Evolutionary conservation across 2,113 vertebrate species (phyloP), one percentile per base, ranked within the genome.

Genomic region (Oncorhynchus gorbuscha): DNA sequence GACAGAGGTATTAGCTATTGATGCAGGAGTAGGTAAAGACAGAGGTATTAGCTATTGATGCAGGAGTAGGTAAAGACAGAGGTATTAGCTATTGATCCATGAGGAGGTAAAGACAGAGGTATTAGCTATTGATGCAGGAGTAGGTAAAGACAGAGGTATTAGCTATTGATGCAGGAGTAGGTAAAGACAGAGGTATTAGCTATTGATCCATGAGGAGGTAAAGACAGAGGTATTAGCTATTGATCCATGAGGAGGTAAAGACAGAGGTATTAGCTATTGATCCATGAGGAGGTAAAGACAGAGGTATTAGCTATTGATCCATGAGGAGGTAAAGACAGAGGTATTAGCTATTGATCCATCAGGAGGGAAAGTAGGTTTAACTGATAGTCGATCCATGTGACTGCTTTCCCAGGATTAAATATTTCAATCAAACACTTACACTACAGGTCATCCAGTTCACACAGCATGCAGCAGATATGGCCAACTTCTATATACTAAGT

Each of bases 301-400:
- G 5, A 35, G 32, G 32, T 24, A 30, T 59, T 13, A 32, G 26
- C 24, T 66, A 66, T 66, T 28, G 26, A 66, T 32, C 26, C 28
- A 28, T 18, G 12, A 67, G 65, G 1, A 24, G 24, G 32, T 5
- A 13, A 67, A 39, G 39, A 39, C 8, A 39, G 39, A 39, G 39
- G 8, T 8, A 9, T 8, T 9, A 39, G 39, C 39, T 39, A 39
- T 39, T 9, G 39, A 39, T 39, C 39, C 39, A 26, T 26, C 62
- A 64, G 62, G 32, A 75, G 28, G 32, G 35, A 26, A 80, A 74
- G 39, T 8, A 39, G 39, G 30, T 77, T 77, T 76, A 84, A 85
- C 73, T 82, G 72, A 74, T 49, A 72, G 79, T 81, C 76, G 77
- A 58, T 71, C 39, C 76, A 26, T n/a, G n/a, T 28, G 48, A 71